These are phyloP conservation scores for Catalaphyllia jardinei DNA, from an alignment of 64 coral and sea anemone species.

Conservation along the genomic window DNA sequence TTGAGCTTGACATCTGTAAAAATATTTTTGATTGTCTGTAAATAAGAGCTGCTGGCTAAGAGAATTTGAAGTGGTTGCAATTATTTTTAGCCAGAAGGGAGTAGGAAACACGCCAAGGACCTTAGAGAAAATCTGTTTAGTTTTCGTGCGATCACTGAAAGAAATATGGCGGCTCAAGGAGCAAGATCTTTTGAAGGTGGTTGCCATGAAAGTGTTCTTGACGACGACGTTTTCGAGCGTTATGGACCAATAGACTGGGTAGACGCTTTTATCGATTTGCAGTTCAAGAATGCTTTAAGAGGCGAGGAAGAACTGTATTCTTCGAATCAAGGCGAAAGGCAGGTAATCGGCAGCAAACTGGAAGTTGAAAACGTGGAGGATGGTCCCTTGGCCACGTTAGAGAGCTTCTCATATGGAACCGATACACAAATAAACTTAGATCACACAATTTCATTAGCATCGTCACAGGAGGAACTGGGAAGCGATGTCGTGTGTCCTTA, in stretches of 20 bases:
- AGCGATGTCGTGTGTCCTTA: background rate
- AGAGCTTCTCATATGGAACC: background rate
- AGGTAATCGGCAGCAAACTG: background rate
- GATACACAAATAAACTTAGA: slow-evolving; percentile 10
- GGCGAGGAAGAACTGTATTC: background rate
- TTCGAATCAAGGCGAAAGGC: background rate
- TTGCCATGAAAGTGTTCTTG: background rate
- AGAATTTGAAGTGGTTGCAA: background rate
- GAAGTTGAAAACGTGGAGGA: background rate
- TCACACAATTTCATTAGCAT: background rate
- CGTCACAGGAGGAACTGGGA: background rate
- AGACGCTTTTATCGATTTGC: slow-evolving; percentile 10
- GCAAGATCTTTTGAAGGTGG: background rate
- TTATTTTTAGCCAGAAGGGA: background rate
- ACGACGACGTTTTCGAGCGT: slow-evolving; percentile 5
- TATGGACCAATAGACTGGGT: background rate
- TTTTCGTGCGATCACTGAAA: background rate
- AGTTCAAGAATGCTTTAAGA: background rate
- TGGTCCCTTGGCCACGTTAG: background rate
- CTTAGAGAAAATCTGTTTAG: background rate
- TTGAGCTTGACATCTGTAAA: background rate
- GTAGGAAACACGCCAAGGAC: background rate
- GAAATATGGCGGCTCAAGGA: background rate
- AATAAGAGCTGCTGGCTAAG: background rate
- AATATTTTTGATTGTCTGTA: background rate